Conservation (phyloP, 2,113 vertebrate genomes). For the Scartelaos histophorus region DNA sequence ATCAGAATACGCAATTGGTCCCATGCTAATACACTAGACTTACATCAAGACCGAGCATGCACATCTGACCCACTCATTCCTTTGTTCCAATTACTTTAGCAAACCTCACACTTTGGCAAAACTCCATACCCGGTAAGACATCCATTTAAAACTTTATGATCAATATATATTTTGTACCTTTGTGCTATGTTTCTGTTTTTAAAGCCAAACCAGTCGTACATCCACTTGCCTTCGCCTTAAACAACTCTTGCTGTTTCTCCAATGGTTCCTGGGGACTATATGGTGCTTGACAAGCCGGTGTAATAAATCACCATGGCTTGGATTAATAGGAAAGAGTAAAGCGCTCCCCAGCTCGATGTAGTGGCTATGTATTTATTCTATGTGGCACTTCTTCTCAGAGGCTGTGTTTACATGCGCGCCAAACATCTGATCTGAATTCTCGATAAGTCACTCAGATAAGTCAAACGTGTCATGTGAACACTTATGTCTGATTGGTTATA, state of each 20-base stretch:
- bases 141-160: constrained; percentile 58
- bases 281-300: constrained; percentile 65
- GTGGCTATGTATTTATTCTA: constrained; percentile 73
- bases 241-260: constrained; percentile 59
- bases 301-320: constrained; percentile 70
- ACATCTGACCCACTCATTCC: constrained; percentile 35
- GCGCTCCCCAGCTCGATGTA: constrained; percentile 57
- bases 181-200: constrained; percentile 44
- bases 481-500: no score
- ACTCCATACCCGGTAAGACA: constrained; percentile 36
- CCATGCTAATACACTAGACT: constrained; percentile 21
- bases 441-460: no score
- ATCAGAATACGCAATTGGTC: constrained; percentile 26
- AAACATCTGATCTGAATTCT: no score
- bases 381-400: constrained; percentile 67
- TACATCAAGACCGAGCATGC: constrained; percentile 16
- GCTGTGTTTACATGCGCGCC: no score
- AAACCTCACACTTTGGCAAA: constrained; percentile 55
- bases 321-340: constrained; percentile 75
- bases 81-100: constrained; percentile 31
- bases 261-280: constrained; percentile 53
- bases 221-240: constrained; percentile 51
- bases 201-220: constrained; percentile 41
- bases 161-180: constrained; percentile 44
- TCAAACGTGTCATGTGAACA: no score